Percentiles rank a stretch among this genome's conserved stretches.
phyloP scores from a whole-genome alignment of 2,888 invertebrate genomes.

The Steromphala cineraria region DNA sequence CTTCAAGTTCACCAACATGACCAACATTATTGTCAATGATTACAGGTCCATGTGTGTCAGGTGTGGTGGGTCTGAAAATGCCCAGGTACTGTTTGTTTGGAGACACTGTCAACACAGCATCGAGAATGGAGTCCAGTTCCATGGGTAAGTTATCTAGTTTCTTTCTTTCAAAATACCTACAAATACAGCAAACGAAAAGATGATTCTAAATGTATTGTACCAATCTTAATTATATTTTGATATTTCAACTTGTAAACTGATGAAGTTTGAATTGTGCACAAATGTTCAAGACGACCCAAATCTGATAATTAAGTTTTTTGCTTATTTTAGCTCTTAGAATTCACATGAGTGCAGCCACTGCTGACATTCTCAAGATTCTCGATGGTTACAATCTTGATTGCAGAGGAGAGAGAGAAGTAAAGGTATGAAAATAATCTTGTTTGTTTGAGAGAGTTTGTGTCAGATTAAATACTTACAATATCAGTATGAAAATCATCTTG shows the following conservation, averaged over 20 bases:
- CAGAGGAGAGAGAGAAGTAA: constrained; percentile 52
- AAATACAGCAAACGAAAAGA: too few species aligned
- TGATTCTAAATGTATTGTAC: not conserved
- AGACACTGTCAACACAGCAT: constrained; percentile 54
- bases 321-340: constrained; percentile 42
- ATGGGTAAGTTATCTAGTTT: constrained; percentile 36
- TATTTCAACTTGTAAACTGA: too few species aligned
- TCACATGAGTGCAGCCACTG: constrained; percentile 49
- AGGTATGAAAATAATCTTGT: constrained; percentile 36
- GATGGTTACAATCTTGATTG: constrained; percentile 50
- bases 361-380: constrained; percentile 44
- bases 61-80: constrained; percentile 55
- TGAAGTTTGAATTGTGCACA: too few species aligned
- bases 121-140: constrained; percentile 53
- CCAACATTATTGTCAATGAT: not conserved
- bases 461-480: too few species aligned
- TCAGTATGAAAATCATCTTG: too few species aligned
- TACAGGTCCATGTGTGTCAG: constrained; percentile 49
- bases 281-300: too few species aligned
- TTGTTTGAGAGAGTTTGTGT: too few species aligned
- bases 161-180: too few species aligned
- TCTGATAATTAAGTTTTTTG: too few species aligned
- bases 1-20: too few species aligned
- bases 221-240: too few species aligned
- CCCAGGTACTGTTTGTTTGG: constrained; percentile 56